Percentiles rank a stretch among this genome's conserved stretches.
phyloP scores from a whole-genome alignment of 2,888 invertebrate species.

The Drosophila acutilabella region DNA sequence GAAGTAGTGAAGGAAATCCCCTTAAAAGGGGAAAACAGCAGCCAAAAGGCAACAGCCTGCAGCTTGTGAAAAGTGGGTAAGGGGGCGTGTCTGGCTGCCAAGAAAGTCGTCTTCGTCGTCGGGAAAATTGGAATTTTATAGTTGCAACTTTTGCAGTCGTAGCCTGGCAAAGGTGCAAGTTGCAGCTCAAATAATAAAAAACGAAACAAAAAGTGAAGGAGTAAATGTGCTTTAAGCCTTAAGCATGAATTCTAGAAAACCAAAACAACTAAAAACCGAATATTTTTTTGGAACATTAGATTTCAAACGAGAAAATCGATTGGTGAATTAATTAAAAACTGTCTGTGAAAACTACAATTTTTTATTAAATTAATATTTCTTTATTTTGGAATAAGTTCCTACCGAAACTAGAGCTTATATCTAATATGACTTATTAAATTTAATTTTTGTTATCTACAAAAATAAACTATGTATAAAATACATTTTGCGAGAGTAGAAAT shows the following conservation, averaged over 20 bases:
- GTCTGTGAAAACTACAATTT: too few species aligned
- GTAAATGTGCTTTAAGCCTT: conserved; percentile 21
- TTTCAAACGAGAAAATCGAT: too few species aligned
- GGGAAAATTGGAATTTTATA: conserved; percentile 77
- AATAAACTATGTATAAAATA: too few species aligned
- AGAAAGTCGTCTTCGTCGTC: conserved; percentile 61
- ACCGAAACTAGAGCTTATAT: too few species aligned
- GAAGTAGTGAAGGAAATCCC: background rate
- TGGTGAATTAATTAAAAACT: too few species aligned
- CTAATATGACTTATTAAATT: too few species aligned
- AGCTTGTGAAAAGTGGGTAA: conserved; percentile 7
- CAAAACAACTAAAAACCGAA: too few species aligned
- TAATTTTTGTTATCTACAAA: too few species aligned
- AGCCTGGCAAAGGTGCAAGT: conserved; percentile 65
- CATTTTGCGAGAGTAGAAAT: background rate
- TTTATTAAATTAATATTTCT: too few species aligned
- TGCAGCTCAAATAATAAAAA: conserved; percentile 34
- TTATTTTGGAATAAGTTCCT: too few species aligned
- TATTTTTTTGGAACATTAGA: too few species aligned
- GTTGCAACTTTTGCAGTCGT: conserved; percentile 60
- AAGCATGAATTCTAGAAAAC: conserved; percentile 31
- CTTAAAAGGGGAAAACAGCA: conserved; percentile 37
- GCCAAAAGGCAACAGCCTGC: conserved; percentile 59
- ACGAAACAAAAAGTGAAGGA: background rate
- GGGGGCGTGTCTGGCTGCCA: conserved; percentile 67